Percentiles rank a stretch among this genome's conserved stretches.
These are phyloP conservation scores for Aix galericulata DNA, from an alignment of 2,113 vertebrate species.

Conservation along the genomic window DNA sequence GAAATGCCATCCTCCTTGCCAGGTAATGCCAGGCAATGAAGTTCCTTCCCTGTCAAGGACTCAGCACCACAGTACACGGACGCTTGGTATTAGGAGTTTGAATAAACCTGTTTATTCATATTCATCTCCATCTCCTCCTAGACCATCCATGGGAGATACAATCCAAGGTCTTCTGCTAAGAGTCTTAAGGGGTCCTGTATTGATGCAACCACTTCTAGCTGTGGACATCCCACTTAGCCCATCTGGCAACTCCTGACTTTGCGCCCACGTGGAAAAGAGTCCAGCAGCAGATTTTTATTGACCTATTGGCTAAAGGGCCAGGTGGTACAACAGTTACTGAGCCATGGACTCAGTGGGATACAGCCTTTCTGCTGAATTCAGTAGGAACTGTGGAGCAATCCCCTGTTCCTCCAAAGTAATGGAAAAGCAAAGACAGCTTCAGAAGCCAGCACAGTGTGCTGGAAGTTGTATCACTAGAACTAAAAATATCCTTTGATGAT, in stretches of 20 bases:
- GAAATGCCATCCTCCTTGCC: background rate
- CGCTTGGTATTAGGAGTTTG: background rate
- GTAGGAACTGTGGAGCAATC: background rate
- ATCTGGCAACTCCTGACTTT: background rate
- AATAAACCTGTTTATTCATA: background rate
- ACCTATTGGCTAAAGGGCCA: background rate
- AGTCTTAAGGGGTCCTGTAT: background rate
- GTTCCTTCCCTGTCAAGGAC: background rate
- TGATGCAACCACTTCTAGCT: background rate
- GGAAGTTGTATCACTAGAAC: background rate
- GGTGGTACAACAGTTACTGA: background rate
- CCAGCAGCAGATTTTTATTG: background rate
- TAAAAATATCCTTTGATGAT: background rate
- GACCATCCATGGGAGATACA: background rate
- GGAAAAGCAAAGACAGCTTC: background rate
- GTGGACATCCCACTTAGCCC: background rate
- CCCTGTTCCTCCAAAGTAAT: background rate
- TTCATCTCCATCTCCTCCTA: background rate
- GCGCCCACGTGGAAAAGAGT: background rate
- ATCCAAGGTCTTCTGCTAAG: background rate
- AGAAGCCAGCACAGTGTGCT: background rate
- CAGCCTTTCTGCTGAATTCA: background rate
- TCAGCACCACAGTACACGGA: background rate
- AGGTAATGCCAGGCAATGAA: background rate
- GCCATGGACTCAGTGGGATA: background rate